Evolutionary conservation across 2,113 vertebrate genomes (phyloP).

Genomic region (Uria lomvia): DNA sequence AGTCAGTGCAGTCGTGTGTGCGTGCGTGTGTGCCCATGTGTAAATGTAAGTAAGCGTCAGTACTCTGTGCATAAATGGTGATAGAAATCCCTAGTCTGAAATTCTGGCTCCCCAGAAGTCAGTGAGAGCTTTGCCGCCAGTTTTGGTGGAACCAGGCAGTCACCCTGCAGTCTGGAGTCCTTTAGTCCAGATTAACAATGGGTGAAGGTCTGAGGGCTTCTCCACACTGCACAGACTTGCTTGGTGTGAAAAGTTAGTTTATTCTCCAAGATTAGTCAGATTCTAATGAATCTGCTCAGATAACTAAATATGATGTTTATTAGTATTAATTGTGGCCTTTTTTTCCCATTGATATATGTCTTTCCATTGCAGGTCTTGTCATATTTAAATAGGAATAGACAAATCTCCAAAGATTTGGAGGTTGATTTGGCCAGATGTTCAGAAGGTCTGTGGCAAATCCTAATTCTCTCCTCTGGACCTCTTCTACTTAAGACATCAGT

Average conservation of each 20-base stretch:
- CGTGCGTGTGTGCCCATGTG: fast-evolving
- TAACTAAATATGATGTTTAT: neutral
- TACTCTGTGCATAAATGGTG: neutral
- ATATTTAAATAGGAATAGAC: neutral
- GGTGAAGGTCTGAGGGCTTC: neutral
- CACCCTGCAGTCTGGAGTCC: neutral
- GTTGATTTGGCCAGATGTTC: neutral
- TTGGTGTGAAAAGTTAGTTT: neutral
- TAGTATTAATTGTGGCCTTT: neutral
- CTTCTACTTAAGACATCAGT: neutral
- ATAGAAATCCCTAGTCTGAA: neutral
- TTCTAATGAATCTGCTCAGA: neutral
- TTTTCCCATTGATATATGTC: neutral
- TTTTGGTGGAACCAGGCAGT: neutral
- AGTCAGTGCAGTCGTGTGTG: neutral
- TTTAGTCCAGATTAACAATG: neutral
- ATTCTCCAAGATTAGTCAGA: neutral
- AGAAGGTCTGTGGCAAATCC: neutral
- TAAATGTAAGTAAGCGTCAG: neutral
- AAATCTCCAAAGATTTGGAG: neutral
- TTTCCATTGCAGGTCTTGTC: neutral
- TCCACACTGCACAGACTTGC: neutral
- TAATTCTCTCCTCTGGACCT: neutral
- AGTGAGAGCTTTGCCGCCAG: neutral
- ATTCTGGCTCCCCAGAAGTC: neutral